Evolutionary conservation across 2,797 vertebrate genomes (phyloP), one percentile per base, ranked within the genome.

Genomic region (Sebastes elongatus): DNA sequence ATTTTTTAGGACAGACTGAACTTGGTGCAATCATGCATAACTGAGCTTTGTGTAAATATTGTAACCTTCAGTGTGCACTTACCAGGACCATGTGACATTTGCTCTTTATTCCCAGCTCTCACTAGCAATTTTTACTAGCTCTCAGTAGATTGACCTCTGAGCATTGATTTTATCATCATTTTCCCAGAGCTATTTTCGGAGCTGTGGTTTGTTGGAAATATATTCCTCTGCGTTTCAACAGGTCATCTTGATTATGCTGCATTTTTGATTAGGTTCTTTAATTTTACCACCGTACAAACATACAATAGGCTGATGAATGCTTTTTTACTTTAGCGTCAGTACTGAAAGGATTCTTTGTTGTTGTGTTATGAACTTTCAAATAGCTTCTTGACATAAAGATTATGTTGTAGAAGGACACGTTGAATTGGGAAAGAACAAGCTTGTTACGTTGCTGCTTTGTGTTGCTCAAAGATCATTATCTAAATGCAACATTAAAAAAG

Each of bases 151-250:
- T 84, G 69, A 83, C 77, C 80, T 84, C 59, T 74, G 46, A 85
- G 74, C 57, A 82, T 69, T 81, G 76, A 84, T 85, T 83, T 65
- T 74, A 78, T 76, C 83, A 52, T 76, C 30, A 82, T 32, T 71
- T 83, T 72, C 59, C 25, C 30, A 25, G 52, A 81, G 49, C 52
- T 59, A 10, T 60, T 69, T 52, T 25, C 55, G 18, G 32, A 79
- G 52, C 32, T 42, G 65, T 18, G 35, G 46, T 62, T 75, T 55
- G 16, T 70, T 27, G 13, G n/a, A 53, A 56, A 30, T 4, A 68
- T 27, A 10, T 28, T 23, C 22, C 52, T 72, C 57, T 73, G 53
- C 28, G 7, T 63, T 55, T 72, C 32, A 72, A 11, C 28, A 22
- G 55, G 67, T 72, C 18, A 8, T 73, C 9, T 18, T 53, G n/a